These are phyloP conservation scores for Drosophila dives DNA, from an alignment of 2,888 invertebrate genomes.

Conservation along the genomic window DNA sequence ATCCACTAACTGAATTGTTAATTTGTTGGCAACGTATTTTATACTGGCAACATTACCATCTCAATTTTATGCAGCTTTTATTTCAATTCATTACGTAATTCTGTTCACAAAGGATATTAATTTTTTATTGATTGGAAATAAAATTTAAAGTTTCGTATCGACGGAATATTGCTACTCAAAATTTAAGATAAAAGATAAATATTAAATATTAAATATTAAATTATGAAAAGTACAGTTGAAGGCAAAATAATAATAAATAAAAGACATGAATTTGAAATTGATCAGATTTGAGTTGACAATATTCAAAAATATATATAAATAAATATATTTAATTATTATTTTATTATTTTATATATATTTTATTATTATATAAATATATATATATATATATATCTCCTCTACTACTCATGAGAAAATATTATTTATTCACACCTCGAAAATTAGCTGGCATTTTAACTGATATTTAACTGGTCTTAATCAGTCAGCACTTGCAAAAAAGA, in stretches of 20 bases:
- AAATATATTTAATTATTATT: no score
- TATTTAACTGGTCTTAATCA: not conserved
- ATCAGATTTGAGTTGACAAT: not conserved
- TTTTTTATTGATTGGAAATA: not conserved
- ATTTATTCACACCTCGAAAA: conserved; percentile 26
- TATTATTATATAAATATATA: no score
- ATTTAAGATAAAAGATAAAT: no score
- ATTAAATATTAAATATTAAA: not conserved
- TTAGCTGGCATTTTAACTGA: conserved; percentile 28
- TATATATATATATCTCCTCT: not conserved
- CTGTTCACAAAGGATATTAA: not conserved
- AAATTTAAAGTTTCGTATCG: not conserved
- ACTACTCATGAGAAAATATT: not conserved
- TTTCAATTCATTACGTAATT: not conserved
- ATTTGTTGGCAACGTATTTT: conserved; percentile 30
- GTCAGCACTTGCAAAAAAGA: not conserved
- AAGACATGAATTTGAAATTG: not conserved
- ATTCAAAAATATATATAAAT: no score
- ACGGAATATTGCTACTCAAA: not conserved
- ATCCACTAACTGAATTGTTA: conserved; percentile 39
- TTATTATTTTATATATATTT: no score
- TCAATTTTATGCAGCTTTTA: not conserved
- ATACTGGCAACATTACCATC: conserved; percentile 20
- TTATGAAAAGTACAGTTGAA: not conserved
- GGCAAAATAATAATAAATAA: not conserved